phyloP scores from a whole-genome alignment of 2,888 invertebrate species.

The Caenorhabditis sp. region DNA sequence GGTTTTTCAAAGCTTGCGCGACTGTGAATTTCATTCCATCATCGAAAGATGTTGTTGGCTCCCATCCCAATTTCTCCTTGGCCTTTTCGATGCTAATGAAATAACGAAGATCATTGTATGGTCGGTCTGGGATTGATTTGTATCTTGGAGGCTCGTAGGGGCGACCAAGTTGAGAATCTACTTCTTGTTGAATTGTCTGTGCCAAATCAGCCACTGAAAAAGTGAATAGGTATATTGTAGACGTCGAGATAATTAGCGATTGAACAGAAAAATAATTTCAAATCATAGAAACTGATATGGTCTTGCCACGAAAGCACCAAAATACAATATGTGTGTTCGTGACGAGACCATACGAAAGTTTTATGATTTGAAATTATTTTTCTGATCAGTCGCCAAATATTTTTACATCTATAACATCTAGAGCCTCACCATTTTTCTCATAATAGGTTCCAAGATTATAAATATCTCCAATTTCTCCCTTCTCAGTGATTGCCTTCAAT shows the following conservation, averaged over 20 bases:
- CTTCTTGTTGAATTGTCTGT: slow-evolving; percentile 62
- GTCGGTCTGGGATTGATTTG: slow-evolving; percentile 66
- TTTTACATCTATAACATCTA: no score
- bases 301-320: no score
- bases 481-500: slow-evolving; percentile 57
- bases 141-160: slow-evolving; percentile 43
- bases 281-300: no score
- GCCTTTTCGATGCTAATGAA: slow-evolving; percentile 66
- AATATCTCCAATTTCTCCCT: slow-evolving; percentile 61
- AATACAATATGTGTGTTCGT: no score
- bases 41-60: slow-evolving; percentile 61
- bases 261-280: no score
- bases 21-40: slow-evolving; percentile 66
- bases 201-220: slow-evolving; percentile 64
- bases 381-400: no score
- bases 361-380: no score
- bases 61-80: slow-evolving; percentile 61
- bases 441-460: slow-evolving; percentile 69
- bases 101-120: slow-evolving; percentile 69
- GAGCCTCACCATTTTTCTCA: slow-evolving; percentile 69
- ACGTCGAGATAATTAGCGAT: no score
- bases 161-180: slow-evolving; percentile 60
- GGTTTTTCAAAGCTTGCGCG: slow-evolving; percentile 50
- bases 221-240: no score
- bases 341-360: no score